Evolutionary conservation across 1,140 invertebrate species (phyloP).

Genomic region (Drosophila lacertosa): DNA sequence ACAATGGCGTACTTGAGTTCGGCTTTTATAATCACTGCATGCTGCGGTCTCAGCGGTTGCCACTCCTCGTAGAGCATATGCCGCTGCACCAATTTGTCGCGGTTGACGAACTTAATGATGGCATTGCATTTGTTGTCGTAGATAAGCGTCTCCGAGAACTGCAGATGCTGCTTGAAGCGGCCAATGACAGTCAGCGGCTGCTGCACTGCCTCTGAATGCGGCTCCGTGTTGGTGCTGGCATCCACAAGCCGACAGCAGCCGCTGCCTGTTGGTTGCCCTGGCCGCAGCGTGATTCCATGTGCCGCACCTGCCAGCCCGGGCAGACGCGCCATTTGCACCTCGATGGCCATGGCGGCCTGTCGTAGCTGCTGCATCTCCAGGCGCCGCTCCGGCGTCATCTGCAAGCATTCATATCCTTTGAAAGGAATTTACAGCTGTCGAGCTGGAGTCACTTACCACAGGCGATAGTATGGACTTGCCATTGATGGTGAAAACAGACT

Average conservation of each 20-base stretch:
- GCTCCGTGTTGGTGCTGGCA: conserved; percentile 38
- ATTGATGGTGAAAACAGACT: conserved; percentile 31
- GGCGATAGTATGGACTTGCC: conserved; percentile 50
- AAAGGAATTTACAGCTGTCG: neutral
- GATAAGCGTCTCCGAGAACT: conserved; percentile 49
- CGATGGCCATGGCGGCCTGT: conserved; percentile 29
- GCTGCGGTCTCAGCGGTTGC: conserved; percentile 9
- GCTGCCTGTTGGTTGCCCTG: too few species aligned
- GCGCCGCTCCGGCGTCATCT: conserved; percentile 50
- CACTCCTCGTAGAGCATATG: conserved; percentile 13
- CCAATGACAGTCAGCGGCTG: conserved; percentile 22
- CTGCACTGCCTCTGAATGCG: neutral
- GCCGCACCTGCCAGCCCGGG: neutral
- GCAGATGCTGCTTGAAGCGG: conserved; percentile 38
- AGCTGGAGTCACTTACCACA: conserved; percentile 39
- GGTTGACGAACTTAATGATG: conserved; percentile 22
- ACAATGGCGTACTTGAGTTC: neutral
- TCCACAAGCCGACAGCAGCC: neutral
- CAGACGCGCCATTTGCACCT: neutral
- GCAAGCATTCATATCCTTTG: too few species aligned
- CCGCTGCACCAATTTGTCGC: neutral
- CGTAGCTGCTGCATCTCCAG: conserved; percentile 50
- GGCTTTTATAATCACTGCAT: neutral
- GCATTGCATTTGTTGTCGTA: conserved; percentile 47
- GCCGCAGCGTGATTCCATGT: neutral